These are phyloP conservation scores for Ptychochromis oligacanthus DNA, from an alignment of 2,113 vertebrate genomes.

Conservation along the genomic window DNA sequence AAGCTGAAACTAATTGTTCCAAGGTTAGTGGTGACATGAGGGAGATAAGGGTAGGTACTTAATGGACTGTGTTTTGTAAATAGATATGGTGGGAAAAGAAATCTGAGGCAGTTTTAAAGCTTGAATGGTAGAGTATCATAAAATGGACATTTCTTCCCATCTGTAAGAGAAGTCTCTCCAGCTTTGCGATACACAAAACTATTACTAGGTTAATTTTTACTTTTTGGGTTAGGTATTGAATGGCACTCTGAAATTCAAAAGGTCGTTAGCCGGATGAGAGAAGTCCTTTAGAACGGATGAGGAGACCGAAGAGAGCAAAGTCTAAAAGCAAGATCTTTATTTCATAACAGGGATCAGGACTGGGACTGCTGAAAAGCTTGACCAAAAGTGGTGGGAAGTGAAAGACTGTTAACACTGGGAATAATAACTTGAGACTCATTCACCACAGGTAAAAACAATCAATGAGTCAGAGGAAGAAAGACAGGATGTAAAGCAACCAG, in stretches of 20 bases:
- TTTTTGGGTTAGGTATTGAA: not conserved
- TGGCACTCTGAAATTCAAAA: not conserved
- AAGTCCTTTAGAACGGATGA: not conserved
- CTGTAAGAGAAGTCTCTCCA: not conserved
- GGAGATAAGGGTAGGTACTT: not conserved
- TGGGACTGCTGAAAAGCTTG: not conserved
- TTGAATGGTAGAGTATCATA: not conserved
- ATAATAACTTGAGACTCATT: not conserved
- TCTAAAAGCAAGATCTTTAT: not conserved
- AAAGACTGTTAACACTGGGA: not conserved
- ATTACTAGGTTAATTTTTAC: not conserved
- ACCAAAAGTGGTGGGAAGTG: not conserved
- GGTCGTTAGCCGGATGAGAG: not conserved
- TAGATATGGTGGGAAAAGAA: not conserved
- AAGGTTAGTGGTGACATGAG: not conserved
- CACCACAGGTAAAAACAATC: no score
- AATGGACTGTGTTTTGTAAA: not conserved
- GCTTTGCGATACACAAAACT: not conserved
- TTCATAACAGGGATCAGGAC: not conserved
- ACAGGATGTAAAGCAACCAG: no score
- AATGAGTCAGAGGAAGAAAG: accelerated
- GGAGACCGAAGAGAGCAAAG: not conserved
- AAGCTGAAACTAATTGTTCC: not conserved
- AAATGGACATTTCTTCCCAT: not conserved
- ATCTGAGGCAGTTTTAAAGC: not conserved